phyloP scores from a whole-genome alignment of 2,888 invertebrate species.

The Sphinx pinastri region DNA sequence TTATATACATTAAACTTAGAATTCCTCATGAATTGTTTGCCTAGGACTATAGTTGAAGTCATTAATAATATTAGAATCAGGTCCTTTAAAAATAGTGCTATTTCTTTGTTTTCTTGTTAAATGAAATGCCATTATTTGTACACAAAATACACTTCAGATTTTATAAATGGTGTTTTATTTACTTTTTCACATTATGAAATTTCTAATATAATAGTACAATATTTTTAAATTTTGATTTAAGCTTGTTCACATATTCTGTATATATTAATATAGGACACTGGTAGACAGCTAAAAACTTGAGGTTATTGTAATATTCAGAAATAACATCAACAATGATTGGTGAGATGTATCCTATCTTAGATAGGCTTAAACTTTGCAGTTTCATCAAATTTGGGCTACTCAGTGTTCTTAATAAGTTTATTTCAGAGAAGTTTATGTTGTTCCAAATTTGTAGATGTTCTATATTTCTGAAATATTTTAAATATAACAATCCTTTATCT shows the following conservation, averaged over 20 bases:
- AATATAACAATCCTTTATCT: conserved; percentile 60
- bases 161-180: conserved; percentile 41
- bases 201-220: conserved; percentile 70
- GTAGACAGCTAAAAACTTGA: conserved; percentile 74
- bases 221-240: conserved; percentile 73
- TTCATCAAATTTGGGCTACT: conserved; percentile 57
- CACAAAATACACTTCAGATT: conserved; percentile 47
- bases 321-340: conserved; percentile 70
- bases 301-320: conserved; percentile 69
- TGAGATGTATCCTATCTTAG: conserved; percentile 68
- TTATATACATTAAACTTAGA: conserved; percentile 6
- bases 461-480: conserved; percentile 57
- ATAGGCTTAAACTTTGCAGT: conserved; percentile 70
- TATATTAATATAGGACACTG: conserved; percentile 72
- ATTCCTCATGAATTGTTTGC: neutral
- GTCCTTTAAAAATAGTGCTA: conserved; percentile 5
- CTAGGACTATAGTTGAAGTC: neutral
- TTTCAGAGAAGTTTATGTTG: conserved; percentile 68
- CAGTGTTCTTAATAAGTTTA: conserved; percentile 58
- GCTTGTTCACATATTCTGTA: conserved; percentile 71
- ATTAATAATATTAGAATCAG: too few relatives aligned
- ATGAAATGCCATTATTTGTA: conserved; percentile 52
- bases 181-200: conserved; percentile 29
- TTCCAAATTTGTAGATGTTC: conserved; percentile 76
- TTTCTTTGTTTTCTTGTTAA: conserved; percentile 35